Evolutionary conservation across 2,113 vertebrate genomes (phyloP).

Genomic region (Propithecus coquereli): DNA sequence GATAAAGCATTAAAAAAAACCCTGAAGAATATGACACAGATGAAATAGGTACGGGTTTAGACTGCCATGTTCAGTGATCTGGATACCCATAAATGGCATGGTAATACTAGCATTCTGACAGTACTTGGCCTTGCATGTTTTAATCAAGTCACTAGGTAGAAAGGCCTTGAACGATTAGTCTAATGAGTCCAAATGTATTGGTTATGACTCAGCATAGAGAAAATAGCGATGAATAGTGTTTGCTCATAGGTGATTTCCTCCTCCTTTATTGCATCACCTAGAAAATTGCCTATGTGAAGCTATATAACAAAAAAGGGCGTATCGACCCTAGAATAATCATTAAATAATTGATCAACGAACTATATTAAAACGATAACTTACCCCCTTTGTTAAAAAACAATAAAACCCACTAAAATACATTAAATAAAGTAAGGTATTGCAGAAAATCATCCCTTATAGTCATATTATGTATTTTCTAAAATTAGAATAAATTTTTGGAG

Average conservation of each 20-base stretch:
- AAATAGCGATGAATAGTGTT: background rate
- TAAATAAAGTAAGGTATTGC: background rate
- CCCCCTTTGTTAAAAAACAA: background rate
- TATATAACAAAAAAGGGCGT: background rate
- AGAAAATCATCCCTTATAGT: background rate
- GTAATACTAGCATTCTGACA: background rate
- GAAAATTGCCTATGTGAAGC: background rate
- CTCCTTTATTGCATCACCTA: background rate
- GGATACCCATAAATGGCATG: background rate
- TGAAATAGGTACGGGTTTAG: background rate
- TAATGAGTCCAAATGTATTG: background rate
- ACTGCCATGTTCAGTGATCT: background rate
- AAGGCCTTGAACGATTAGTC: background rate
- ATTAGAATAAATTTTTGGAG: background rate
- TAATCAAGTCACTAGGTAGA: background rate
- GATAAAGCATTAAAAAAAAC: background rate
- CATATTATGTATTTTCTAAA: background rate
- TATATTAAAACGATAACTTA: background rate
- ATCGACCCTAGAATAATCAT: background rate
- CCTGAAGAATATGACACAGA: background rate
- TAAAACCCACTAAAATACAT: background rate
- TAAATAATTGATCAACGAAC: background rate
- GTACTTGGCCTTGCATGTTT: rapidly evolving
- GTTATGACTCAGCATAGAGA: background rate
- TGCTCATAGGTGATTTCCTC: background rate